These are phyloP conservation scores for Trachythela sp. DNA, from an alignment of 64 coral and sea anemone genomes.

Conservation along the genomic window DNA sequence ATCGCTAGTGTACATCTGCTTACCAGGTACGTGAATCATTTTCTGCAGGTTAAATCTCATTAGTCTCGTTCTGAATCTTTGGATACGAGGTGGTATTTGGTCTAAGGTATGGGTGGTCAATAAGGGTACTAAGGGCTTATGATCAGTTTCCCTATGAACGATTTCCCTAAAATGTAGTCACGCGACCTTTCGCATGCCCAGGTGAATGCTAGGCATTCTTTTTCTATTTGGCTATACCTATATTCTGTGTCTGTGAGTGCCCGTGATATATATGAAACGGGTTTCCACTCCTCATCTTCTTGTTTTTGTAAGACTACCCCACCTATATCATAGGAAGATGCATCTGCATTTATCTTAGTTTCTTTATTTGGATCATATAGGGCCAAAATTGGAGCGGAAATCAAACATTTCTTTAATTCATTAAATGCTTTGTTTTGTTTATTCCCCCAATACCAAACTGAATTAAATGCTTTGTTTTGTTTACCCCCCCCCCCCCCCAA, in stretches of 20 bases:
- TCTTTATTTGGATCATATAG: neutral
- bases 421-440: neutral
- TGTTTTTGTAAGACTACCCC: neutral
- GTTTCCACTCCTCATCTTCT: neutral
- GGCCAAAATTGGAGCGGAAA: neutral
- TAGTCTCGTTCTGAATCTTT: neutral
- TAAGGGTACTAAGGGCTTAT: neutral
- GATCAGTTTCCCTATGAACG: conserved; percentile 10
- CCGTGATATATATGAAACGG: neutral
- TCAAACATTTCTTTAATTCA: neutral
- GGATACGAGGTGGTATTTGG: neutral
- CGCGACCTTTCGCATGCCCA: neutral
- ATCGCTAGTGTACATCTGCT: no score
- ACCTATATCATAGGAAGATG: neutral
- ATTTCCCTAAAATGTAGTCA: conserved; percentile 8
- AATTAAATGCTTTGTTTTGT: no score
- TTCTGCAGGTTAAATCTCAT: no score
- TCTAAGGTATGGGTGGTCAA: neutral
- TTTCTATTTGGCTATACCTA: conserved; percentile 15
- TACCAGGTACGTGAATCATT: no score
- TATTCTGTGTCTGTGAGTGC: neutral
- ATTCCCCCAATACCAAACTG: neutral
- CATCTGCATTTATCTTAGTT: conserved; percentile 1
- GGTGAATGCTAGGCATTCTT: neutral
- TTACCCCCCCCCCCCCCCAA: no score